A percentile compares a stretch with the other conserved stretches of the same genome.
Evolutionary conservation across 2,113 vertebrate genomes (phyloP).

Genomic region (Brachyhypopomus occidentalis): DNA sequence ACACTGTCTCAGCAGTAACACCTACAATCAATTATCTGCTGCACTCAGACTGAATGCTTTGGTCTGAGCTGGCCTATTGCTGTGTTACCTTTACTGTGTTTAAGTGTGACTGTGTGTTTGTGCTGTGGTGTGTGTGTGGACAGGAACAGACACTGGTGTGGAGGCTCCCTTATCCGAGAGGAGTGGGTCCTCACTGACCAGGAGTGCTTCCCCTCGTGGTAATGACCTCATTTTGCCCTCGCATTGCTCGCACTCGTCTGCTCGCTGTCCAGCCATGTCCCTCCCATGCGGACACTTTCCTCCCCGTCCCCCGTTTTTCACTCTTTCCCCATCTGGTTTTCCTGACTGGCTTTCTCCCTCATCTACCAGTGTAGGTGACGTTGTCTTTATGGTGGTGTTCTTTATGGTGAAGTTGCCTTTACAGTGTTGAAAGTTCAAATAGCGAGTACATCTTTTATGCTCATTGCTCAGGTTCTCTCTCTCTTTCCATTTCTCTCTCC

Average conservation of each 20-base stretch:
- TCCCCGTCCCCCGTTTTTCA: background rate
- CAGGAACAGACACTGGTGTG: slow-evolving; percentile 91
- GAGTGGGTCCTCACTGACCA: slow-evolving; percentile 94
- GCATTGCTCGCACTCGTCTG: background rate
- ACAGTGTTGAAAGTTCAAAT: background rate
- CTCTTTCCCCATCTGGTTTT: background rate
- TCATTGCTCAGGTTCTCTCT: background rate
- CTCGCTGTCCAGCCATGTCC: background rate
- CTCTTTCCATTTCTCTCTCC: background rate
- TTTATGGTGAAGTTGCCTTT: background rate
- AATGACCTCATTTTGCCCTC: slow-evolving; percentile 51
- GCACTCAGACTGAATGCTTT: no score
- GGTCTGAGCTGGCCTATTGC: no score
- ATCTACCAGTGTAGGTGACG: background rate
- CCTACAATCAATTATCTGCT: no score
- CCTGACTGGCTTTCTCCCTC: background rate
- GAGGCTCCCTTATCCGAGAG: slow-evolving; percentile 90
- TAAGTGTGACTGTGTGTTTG: background rate
- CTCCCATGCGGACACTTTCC: background rate
- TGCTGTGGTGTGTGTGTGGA: background rate
- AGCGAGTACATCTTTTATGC: background rate
- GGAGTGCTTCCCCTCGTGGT: slow-evolving; percentile 95
- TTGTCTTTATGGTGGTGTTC: background rate
- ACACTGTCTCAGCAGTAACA: no score
- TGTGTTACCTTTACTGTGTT: background rate